A percentile compares a stretch with the other conserved stretches of the same genome.
Conservation (phyloP, 2,888 invertebrate genomes). For the Dione vanillae region DNA sequence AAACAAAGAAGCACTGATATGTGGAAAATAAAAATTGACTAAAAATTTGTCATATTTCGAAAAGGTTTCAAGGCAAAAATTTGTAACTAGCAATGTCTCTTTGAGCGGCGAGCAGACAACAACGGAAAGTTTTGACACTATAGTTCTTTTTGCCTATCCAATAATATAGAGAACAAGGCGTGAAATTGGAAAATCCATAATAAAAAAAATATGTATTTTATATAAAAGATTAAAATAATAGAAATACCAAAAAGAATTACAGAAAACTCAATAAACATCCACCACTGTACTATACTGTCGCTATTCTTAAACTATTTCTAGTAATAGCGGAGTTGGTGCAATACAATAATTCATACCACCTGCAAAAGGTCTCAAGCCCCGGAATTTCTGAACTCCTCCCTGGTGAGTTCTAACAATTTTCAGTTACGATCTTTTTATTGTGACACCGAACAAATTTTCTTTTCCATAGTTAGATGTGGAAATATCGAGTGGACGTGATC, state of each 20-base stretch:
- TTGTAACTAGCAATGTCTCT: no score
- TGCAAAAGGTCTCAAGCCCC: slow-evolving; percentile 53
- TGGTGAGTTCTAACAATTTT: slow-evolving; percentile 73
- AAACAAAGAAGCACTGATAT: no score
- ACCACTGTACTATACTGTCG: neutral
- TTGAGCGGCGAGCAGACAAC: no score
- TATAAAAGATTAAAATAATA: neutral
- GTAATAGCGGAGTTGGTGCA: slow-evolving; percentile 61
- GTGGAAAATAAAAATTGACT: no score
- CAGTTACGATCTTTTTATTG: slow-evolving; percentile 61
- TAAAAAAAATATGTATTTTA: neutral
- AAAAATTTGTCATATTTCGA: no score
- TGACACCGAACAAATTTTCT: slow-evolving; percentile 59
- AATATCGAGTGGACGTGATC: slow-evolving; percentile 73
- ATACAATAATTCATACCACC: slow-evolving; percentile 74
- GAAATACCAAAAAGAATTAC: slow-evolving; percentile 6
- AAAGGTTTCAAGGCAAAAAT: no score
- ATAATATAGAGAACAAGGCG: no score
- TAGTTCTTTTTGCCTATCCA: no score
- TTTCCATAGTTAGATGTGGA: slow-evolving; percentile 66
- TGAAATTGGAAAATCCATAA: neutral
- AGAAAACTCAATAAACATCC: slow-evolving; percentile 13
- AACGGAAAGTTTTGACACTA: no score
- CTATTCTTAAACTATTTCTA: slow-evolving; percentile 40
- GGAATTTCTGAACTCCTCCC: slow-evolving; percentile 49